These are phyloP conservation scores for Nyctereutes procyonoides DNA, from an alignment of 2,113 vertebrate genomes.

Conservation along the genomic window DNA sequence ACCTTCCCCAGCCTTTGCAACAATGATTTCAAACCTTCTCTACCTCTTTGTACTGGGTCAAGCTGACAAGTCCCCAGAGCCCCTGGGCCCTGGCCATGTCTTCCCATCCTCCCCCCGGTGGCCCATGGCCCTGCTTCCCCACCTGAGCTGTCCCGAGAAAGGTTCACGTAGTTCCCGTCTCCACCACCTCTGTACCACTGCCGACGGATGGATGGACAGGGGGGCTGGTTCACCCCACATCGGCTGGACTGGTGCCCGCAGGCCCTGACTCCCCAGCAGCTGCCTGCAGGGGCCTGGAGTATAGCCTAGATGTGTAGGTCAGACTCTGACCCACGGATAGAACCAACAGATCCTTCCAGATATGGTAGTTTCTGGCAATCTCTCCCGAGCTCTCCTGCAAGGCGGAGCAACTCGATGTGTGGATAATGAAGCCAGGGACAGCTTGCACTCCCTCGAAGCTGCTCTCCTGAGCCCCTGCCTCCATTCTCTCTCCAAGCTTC, in stretches of 20 bases:
- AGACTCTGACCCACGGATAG: background rate
- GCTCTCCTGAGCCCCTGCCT: background rate
- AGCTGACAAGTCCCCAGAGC: too few species aligned
- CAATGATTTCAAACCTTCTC: background rate
- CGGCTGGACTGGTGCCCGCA: background rate
- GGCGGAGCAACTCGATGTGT: background rate
- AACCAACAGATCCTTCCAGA: background rate
- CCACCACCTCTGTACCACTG: background rate
- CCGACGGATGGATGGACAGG: fast-evolving
- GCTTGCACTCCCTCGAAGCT: background rate
- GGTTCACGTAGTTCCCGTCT: background rate
- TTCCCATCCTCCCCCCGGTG: fast-evolving
- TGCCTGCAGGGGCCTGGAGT: background rate
- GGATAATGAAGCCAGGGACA: background rate
- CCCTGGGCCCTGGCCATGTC: background rate
- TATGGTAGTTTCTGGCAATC: fast-evolving
- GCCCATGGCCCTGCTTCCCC: background rate
- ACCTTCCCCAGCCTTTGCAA: background rate
- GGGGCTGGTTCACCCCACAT: fast-evolving
- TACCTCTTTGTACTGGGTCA: background rate
- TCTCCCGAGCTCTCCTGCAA: background rate
- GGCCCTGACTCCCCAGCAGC: background rate
- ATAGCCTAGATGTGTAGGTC: background rate
- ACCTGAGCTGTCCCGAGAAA: background rate
- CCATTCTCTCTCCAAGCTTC: background rate